A percentile compares a stretch with the other conserved stretches of the same genome.
phyloP scores from a whole-genome alignment of 2,113 vertebrate species.

The Malurus elegans region DNA sequence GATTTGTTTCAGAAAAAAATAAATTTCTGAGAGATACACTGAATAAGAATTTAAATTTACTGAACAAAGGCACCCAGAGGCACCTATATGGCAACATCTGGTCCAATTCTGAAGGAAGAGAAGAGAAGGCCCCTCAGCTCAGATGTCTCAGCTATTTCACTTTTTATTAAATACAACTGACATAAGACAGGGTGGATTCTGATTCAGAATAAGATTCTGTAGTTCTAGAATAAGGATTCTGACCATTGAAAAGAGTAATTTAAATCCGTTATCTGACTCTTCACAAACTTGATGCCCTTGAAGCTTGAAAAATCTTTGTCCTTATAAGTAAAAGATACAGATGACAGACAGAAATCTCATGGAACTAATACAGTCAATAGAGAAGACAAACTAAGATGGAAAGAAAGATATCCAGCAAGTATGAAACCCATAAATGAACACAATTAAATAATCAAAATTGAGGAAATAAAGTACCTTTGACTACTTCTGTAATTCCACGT shows the following conservation, averaged over 20 bases:
- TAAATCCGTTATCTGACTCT: not conserved
- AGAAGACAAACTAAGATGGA: not conserved
- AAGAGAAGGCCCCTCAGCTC: not conserved
- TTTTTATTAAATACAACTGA: not conserved
- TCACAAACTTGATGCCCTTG: not conserved
- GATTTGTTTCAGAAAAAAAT: not conserved
- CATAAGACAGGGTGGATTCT: not conserved
- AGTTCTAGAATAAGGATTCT: not conserved
- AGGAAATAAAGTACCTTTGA: not conserved
- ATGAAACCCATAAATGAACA: accelerated
- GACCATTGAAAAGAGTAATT: not conserved
- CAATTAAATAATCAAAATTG: not conserved
- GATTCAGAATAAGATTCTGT: not conserved
- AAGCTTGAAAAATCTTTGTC: not conserved
- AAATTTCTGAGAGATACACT: not conserved
- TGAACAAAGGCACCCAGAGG: not conserved
- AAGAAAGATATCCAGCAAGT: not conserved
- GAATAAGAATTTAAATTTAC: not conserved
- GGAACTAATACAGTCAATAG: not conserved
- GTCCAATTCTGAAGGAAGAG: not conserved
- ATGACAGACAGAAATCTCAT: not conserved
- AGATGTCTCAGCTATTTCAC: not conserved
- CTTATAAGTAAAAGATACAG: not conserved
- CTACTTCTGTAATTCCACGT: not conserved
- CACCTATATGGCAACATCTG: not conserved